Evolutionary conservation across 1,140 invertebrate species (phyloP).

Genomic region (Papilio glaucus): DNA sequence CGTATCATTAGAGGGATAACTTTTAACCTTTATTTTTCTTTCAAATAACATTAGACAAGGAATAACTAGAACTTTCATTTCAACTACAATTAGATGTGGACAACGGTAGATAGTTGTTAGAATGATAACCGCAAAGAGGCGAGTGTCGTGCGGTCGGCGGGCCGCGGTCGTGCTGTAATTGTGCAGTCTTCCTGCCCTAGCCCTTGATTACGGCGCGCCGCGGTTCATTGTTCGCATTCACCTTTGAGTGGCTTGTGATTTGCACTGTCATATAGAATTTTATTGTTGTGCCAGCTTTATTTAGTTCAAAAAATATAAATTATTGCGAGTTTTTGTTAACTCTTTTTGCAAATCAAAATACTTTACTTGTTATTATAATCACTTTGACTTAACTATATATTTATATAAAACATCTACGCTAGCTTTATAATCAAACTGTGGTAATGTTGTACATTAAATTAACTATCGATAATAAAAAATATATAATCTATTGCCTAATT

Average conservation of each 20-base stretch:
- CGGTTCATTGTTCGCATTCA: slow-evolving; percentile 36
- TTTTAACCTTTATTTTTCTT: background rate
- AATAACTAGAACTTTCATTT: background rate
- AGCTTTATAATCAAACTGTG: background rate
- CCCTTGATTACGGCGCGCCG: slow-evolving; percentile 28
- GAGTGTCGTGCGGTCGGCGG: slow-evolving; percentile 25
- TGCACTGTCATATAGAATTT: slow-evolving; percentile 12
- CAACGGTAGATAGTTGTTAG: background rate
- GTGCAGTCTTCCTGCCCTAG: slow-evolving; percentile 34
- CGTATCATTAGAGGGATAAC: background rate
- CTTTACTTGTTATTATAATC: background rate
- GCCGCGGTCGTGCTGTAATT: slow-evolving; percentile 34
- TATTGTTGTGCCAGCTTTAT: background rate
- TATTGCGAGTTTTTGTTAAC: background rate
- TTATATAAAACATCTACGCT: background rate
- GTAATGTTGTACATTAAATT: too few species aligned
- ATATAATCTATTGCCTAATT: too few species aligned
- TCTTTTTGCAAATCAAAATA: background rate
- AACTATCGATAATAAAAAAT: too few species aligned
- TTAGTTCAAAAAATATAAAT: background rate
- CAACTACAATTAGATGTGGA: background rate
- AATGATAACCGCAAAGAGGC: slow-evolving; percentile 14
- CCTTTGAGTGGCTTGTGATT: slow-evolving; percentile 27
- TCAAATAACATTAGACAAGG: background rate
- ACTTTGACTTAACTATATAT: background rate